These are phyloP conservation scores for Dallia pectoralis DNA, from an alignment of 2,797 vertebrate genomes.

Conservation along the genomic window DNA sequence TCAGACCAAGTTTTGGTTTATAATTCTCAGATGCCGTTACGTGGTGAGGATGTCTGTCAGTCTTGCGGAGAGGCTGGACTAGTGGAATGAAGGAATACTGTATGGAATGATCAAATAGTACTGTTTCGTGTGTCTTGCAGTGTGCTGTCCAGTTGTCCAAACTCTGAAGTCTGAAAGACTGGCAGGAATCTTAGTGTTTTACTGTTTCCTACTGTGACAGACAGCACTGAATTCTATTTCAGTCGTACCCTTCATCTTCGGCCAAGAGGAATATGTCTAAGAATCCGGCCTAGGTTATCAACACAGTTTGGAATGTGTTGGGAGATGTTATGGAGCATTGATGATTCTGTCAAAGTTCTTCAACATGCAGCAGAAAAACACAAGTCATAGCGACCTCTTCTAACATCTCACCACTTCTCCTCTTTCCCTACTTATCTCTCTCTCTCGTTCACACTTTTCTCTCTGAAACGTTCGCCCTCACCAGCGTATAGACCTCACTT, in stretches of 20 bases:
- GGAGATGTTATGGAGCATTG: not conserved
- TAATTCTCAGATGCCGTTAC: slow-evolving; percentile 33
- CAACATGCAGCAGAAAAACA: not conserved
- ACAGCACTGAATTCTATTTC: slow-evolving; percentile 33
- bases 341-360: not conserved
- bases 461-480: slow-evolving; percentile 29
- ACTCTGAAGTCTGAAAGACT: slow-evolving; percentile 40
- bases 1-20: slow-evolving; percentile 28
- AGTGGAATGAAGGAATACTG: slow-evolving; percentile 40
- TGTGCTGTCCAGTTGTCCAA: slow-evolving; percentile 48
- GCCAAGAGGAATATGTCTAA: slow-evolving; percentile 18
- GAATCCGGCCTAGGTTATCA: not conserved
- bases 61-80: slow-evolving; percentile 44
- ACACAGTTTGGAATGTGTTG: slow-evolving; percentile 22
- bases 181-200: slow-evolving; percentile 21
- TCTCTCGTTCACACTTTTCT: slow-evolving; percentile 4
- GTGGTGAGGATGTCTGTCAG: slow-evolving; percentile 46
- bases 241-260: slow-evolving; percentile 32
- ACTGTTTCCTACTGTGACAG: slow-evolving; percentile 19
- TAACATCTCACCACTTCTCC: not conserved
- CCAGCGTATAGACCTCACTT: slow-evolving; percentile 16
- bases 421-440: slow-evolving; percentile 6
- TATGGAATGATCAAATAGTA: slow-evolving; percentile 55
- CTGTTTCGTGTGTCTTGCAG: slow-evolving; percentile 38
- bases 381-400: not conserved